Percentiles rank a stretch among this genome's conserved stretches.
Evolutionary conservation across 2,888 invertebrate genomes (phyloP).

Genomic region (Ypsolopha scabrella): DNA sequence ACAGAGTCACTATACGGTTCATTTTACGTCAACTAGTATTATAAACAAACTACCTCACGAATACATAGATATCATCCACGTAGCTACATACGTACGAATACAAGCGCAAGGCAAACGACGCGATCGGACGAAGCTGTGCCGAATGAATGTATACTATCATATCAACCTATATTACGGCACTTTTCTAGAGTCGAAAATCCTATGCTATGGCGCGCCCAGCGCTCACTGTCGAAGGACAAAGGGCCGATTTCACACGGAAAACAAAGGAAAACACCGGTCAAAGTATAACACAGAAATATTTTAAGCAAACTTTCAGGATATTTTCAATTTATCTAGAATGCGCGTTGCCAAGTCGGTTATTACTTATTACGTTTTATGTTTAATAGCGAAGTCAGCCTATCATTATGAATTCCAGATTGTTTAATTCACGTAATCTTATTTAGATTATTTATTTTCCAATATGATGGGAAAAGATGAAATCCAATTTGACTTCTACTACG

Average conservation of each 20-base stretch:
- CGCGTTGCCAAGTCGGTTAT: conserved; percentile 51
- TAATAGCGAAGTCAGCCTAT: conserved; percentile 38
- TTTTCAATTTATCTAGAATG: conserved; percentile 32
- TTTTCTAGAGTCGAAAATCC: conserved; percentile 68
- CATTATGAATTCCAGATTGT: conserved; percentile 48
- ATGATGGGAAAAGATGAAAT: not conserved
- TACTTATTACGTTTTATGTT: conserved; percentile 8
- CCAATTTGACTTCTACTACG: conserved; percentile 11
- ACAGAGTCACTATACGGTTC: conserved; percentile 35
- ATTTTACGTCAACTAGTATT: conserved; percentile 47
- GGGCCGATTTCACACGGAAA: conserved; percentile 59
- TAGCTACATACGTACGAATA: conserved; percentile 51
- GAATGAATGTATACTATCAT: conserved; percentile 52
- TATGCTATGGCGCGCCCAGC: conserved; percentile 52
- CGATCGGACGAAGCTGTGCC: conserved; percentile 48
- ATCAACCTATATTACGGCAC: conserved; percentile 44
- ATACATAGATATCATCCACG: conserved; percentile 50
- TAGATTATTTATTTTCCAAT: conserved; percentile 22
- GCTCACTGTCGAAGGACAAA: conserved; percentile 61
- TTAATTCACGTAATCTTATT: conserved; percentile 19
- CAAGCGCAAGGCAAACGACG: conserved; percentile 50
- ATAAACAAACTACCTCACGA: conserved; percentile 72
- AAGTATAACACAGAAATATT: conserved; percentile 30
- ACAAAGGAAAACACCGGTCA: conserved; percentile 61
- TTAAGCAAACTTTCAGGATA: conserved; percentile 33